Percentiles rank a stretch among this genome's conserved stretches.
phyloP scores from a whole-genome alignment of 2,113 vertebrate genomes.

The Bos javanicus region DNA sequence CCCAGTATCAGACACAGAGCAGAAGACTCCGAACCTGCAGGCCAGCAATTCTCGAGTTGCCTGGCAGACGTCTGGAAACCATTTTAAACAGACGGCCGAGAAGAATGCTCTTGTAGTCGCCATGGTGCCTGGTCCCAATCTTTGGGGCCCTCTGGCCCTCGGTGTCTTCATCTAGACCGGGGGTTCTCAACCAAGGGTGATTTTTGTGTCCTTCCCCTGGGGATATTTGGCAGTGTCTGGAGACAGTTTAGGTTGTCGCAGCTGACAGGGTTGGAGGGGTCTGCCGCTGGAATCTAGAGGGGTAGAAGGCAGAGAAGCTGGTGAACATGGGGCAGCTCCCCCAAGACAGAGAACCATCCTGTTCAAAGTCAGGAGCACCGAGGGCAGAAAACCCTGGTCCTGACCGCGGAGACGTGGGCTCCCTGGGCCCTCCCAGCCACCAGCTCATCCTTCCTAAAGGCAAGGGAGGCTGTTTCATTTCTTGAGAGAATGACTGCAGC shows the following conservation, averaged over 20 bases:
- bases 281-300: fast-evolving
- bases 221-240: neutral
- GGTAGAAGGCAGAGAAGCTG: neutral
- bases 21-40: neutral
- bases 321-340: neutral
- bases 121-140: fast-evolving
- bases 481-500: neutral
- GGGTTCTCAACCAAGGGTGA: neutral
- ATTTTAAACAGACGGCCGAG: neutral
- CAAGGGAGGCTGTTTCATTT: neutral
- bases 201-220: neutral
- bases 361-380: fast-evolving
- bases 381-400: neutral
- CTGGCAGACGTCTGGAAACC: neutral
- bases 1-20: neutral
- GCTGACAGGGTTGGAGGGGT: neutral
- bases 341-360: too few relatives aligned
- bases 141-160: neutral
- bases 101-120: fast-evolving
- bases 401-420: fast-evolving
- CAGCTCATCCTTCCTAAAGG: neutral
- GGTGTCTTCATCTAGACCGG: neutral
- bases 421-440: neutral
- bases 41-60: neutral
- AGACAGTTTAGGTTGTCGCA: neutral